Evolutionary conservation across 2,797 vertebrate species (phyloP).

Genomic region (Pogoniulus pusillus): DNA sequence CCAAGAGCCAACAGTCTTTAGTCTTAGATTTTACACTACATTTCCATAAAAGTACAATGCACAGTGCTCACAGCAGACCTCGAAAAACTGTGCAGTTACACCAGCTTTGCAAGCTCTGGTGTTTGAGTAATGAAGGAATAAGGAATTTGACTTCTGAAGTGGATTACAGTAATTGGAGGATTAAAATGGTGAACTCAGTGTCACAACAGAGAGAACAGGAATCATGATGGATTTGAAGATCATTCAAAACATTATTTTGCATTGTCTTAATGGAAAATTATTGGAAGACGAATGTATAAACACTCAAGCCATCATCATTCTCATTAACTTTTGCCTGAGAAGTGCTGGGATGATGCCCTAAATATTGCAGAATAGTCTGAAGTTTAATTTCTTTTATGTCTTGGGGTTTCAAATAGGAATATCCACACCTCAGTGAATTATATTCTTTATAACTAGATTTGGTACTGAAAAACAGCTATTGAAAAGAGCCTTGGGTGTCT

Average conservation of each 20-base stretch:
- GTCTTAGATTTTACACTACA: too few relatives aligned
- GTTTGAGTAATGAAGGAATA: neutral
- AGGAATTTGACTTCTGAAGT: slow-evolving; percentile 28
- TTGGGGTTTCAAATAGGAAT: neutral
- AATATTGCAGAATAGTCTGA: neutral
- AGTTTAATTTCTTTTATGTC: neutral
- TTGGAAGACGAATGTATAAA: neutral
- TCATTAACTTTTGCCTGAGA: neutral
- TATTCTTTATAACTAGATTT: neutral
- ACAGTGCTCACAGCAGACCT: too few relatives aligned
- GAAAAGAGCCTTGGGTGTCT: neutral
- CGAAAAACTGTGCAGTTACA: too few relatives aligned
- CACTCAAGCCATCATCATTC: neutral
- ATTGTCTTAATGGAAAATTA: neutral
- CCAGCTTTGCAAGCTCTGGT: too few relatives aligned
- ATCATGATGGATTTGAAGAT: neutral
- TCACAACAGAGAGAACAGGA: neutral
- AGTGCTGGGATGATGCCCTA: neutral
- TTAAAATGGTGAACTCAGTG: neutral
- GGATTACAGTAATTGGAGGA: neutral
- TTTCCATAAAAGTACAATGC: too few relatives aligned
- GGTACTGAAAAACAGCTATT: neutral
- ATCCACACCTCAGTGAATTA: neutral
- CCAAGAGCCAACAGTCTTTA: too few relatives aligned
- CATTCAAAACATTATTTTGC: neutral